Evolutionary conservation across 2,797 vertebrate genomes (phyloP).

Genomic region (Podarcis lilfordi): DNA sequence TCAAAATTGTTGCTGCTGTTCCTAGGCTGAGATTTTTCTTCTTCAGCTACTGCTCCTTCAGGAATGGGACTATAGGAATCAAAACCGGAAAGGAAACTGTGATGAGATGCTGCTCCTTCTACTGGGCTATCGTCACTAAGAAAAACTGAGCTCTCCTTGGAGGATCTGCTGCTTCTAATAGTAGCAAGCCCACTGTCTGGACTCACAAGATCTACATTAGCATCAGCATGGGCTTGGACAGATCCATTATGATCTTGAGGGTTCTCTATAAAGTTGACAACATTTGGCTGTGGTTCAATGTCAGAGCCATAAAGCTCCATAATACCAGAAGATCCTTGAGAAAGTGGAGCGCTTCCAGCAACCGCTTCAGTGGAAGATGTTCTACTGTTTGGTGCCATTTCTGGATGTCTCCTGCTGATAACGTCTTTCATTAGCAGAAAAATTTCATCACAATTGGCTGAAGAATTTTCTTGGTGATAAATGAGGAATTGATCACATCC

Average conservation of each 20-base stretch:
- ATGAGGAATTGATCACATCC: slow-evolving; percentile 83
- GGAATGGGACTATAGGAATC: slow-evolving; percentile 82
- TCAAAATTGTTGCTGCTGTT: slow-evolving; percentile 82
- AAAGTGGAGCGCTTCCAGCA: slow-evolving; percentile 93
- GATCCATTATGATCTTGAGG: slow-evolving; percentile 81
- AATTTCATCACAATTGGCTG: slow-evolving; percentile 81
- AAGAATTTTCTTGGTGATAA: slow-evolving; percentile 82
- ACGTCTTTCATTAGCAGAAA: slow-evolving; percentile 86
- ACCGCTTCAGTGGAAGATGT: slow-evolving; percentile 95
- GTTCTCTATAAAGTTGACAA: slow-evolving; percentile 82
- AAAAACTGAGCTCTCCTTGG: slow-evolving; percentile 95
- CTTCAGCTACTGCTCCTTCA: slow-evolving; percentile 81
- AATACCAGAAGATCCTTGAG: slow-evolving; percentile 94
- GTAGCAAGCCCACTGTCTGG: slow-evolving; percentile 95
- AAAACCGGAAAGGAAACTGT: slow-evolving; percentile 86
- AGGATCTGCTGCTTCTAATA: slow-evolving; percentile 92
- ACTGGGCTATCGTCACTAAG: slow-evolving; percentile 94
- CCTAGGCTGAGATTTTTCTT: slow-evolving; percentile 77
- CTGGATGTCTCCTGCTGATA: slow-evolving; percentile 82
- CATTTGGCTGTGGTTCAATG: slow-evolving; percentile 82
- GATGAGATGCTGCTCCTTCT: slow-evolving; percentile 82
- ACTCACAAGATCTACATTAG: slow-evolving; percentile 87
- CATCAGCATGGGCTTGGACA: slow-evolving; percentile 77
- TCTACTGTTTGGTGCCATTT: slow-evolving; percentile 88
- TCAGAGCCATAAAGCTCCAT: slow-evolving; percentile 92